phyloP scores from a whole-genome alignment of 2,888 invertebrate species.

The Dasypogon diadema region DNA sequence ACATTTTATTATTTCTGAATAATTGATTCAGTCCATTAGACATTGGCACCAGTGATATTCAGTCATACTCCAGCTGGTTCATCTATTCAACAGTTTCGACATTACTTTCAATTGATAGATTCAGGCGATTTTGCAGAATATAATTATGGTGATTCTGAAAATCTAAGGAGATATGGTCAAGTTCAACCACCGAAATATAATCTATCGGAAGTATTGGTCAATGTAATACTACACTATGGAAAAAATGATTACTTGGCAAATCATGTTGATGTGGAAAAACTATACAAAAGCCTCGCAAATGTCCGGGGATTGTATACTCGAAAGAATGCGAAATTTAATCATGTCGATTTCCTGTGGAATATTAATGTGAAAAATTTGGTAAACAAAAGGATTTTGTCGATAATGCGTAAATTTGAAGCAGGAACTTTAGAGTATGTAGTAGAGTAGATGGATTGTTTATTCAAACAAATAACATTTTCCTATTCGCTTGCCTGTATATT shows the following conservation, averaged over 20 bases:
- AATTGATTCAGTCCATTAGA: slow-evolving; percentile 59
- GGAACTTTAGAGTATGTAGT: slow-evolving; percentile 19
- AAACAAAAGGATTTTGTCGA: slow-evolving; percentile 65
- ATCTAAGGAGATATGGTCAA: slow-evolving; percentile 70
- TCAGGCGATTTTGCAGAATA: slow-evolving; percentile 69
- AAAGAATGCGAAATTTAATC: slow-evolving; percentile 71
- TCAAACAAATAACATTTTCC: too few relatives aligned
- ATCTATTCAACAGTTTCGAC: slow-evolving; percentile 68
- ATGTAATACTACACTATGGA: slow-evolving; percentile 72
- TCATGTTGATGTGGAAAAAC: slow-evolving; percentile 71
- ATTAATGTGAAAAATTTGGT: slow-evolving; percentile 70
- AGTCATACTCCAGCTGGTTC: slow-evolving; percentile 69
- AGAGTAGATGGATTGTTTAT: neutral
- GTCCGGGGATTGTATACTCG: slow-evolving; percentile 72
- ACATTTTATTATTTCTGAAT: neutral
- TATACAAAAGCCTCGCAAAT: slow-evolving; percentile 71
- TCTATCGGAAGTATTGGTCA: slow-evolving; percentile 70
- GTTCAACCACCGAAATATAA: slow-evolving; percentile 71
- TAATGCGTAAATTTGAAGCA: slow-evolving; percentile 13
- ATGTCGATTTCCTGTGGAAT: slow-evolving; percentile 73
- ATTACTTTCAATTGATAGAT: slow-evolving; percentile 68
- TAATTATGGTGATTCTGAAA: slow-evolving; percentile 68
- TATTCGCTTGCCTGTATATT: too few relatives aligned
- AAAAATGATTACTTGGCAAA: slow-evolving; percentile 76
- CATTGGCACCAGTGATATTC: slow-evolving; percentile 68